phyloP scores from a whole-genome alignment of 2,113 vertebrate genomes.

The Eurystomus gularis region DNA sequence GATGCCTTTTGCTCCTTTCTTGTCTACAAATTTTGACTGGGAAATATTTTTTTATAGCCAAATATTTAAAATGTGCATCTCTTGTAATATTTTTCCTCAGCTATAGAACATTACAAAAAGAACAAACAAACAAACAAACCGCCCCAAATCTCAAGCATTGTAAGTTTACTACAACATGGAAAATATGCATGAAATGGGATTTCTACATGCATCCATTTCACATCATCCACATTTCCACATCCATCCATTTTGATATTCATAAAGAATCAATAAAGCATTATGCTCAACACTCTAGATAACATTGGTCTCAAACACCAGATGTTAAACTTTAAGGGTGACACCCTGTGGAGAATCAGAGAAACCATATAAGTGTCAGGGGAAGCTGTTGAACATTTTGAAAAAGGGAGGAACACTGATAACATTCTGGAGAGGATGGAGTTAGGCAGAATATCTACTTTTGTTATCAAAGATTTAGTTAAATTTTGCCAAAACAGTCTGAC shows the following conservation, averaged over 20 bases:
- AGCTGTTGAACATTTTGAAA: not conserved
- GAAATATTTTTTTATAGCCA: not conserved
- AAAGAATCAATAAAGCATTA: not conserved
- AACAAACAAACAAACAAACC: not conserved
- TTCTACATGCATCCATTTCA: not conserved
- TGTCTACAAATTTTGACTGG: not conserved
- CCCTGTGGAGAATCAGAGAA: not conserved
- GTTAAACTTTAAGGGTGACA: not conserved
- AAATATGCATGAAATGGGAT: not conserved
- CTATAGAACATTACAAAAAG: not conserved
- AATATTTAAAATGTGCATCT: not conserved
- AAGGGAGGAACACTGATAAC: not conserved
- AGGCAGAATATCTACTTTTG: not conserved
- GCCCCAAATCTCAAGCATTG: not conserved
- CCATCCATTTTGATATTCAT: not conserved
- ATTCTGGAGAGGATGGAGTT: not conserved
- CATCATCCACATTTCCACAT: no score
- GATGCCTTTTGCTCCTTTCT: not conserved
- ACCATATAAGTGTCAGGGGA: not conserved
- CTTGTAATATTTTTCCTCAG: not conserved
- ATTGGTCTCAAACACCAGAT: not conserved
- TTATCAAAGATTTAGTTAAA: not conserved
- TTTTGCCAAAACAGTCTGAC: not conserved
- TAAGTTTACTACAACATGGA: not conserved
- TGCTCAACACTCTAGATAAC: not conserved